Evolutionary conservation across 2,113 vertebrate genomes (phyloP).

Genomic region (Pipra filicauda): DNA sequence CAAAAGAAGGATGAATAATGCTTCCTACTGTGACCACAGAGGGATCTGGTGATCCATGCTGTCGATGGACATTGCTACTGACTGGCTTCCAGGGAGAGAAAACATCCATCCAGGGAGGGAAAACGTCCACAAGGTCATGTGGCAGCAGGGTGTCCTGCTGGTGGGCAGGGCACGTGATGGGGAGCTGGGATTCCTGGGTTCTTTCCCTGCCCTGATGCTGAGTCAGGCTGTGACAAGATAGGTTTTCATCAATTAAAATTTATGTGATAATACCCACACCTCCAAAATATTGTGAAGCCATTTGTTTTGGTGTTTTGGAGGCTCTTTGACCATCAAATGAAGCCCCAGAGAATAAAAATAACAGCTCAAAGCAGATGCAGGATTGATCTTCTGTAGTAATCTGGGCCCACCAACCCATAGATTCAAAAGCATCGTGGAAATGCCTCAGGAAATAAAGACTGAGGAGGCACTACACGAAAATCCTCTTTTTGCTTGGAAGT

Average conservation of each 20-base stretch:
- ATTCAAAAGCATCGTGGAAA: neutral
- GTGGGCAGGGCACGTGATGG: neutral
- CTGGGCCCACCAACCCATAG: neutral
- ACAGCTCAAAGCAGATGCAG: neutral
- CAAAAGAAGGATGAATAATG: neutral
- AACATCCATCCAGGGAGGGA: neutral
- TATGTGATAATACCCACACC: neutral
- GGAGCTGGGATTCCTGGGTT: neutral
- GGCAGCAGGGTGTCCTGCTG: neutral
- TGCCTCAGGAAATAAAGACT: neutral
- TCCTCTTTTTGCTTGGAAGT: neutral
- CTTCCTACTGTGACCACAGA: constrained; percentile 11
- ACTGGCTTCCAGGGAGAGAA: neutral
- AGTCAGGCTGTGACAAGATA: neutral
- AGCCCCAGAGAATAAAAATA: neutral
- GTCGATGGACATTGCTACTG: neutral
- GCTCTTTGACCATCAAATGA: neutral
- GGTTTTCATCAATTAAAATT: neutral
- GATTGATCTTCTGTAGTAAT: neutral
- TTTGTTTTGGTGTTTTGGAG: neutral
- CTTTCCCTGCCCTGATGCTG: neutral
- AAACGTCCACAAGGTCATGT: neutral
- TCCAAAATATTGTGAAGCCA: neutral
- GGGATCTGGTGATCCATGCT: neutral
- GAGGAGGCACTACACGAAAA: neutral